Evolutionary conservation across 2,113 vertebrate species (phyloP), one percentile per base, ranked within the genome.

Genomic region (Zosterops lateralis): DNA sequence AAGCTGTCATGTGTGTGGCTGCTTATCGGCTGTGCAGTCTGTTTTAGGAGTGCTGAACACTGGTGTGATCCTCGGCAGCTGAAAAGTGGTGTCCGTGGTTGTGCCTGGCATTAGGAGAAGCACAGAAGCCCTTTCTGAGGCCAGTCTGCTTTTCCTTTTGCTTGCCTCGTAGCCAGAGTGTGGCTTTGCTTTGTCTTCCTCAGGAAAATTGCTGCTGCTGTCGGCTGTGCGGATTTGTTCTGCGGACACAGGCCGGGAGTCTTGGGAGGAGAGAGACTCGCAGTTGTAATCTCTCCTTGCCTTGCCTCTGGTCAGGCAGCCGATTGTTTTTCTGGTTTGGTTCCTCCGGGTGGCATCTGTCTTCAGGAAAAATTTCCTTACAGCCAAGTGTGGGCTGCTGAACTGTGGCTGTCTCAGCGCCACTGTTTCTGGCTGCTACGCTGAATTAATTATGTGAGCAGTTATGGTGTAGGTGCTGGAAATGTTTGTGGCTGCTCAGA

Each of bases 271-370:
- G 74, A 56, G 72, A 70, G 42, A 15, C 91, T 94, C 34, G 14
- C 36, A 32, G 38, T 60, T 93, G 54, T 94, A 28, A 83, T 95
- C 93, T 96, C 91, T 89, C 77, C 47, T 87, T 81, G 85, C 82
- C 75, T 96, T 89, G 95, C 94, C 78, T 89, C 91, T 95, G 91
- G 95, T 95, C 88, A 92, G 87, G 70, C 68, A 64, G 54, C 90
- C 56, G 44, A 83, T 96, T 96, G 90, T 91, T 97, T 97, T 96
- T 93, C 89, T 92, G 83, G 84, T 90, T 94, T 97, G 88, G 78
- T 95, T 97, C 90, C 94, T 97, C 84, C 62, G 87, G 89, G 93
- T 96, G 94, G 93, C 96, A 95, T 96, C 93, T 97, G 72, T 94
- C 94, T 96, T 96, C 62, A 91, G 94, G 90, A 97, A 80, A 93